These are phyloP conservation scores for Ceratitis capitata DNA, from an alignment of 1,140 invertebrate genomes.

Conservation along the genomic window DNA sequence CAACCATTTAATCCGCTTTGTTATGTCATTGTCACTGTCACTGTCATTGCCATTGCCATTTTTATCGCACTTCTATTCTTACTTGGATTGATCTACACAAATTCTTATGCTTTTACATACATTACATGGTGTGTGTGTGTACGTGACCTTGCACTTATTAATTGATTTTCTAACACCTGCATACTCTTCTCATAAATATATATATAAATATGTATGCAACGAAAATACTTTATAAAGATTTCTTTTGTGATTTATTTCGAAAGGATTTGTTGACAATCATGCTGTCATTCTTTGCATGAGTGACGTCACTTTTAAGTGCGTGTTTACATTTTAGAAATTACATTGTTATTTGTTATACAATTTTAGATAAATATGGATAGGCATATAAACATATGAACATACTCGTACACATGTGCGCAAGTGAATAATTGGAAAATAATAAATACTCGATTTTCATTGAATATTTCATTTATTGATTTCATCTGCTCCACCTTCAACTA, in stretches of 20 bases:
- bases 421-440: too few relatives aligned
- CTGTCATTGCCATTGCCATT: constrained; percentile 9
- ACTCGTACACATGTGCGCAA: not conserved
- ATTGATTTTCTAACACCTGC: not conserved
- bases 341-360: not conserved
- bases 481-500: not conserved
- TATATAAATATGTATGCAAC: not conserved
- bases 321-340: not conserved
- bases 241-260: not conserved
- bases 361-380: not conserved
- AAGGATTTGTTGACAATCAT: not conserved
- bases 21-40: not conserved
- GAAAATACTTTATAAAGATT: too few relatives aligned
- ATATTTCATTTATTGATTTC: not conserved
- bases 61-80: not conserved
- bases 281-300: not conserved
- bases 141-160: constrained; percentile 3
- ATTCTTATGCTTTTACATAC: not conserved
- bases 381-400: not conserved
- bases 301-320: not conserved
- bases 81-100: too few relatives aligned
- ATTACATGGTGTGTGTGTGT: not conserved
- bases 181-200: not conserved
- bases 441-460: not conserved
- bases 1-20: not conserved